Percentiles rank a stretch among this genome's conserved stretches.
Conservation (phyloP, 2,888 invertebrate species). For the Drosophila koepferae region DNA sequence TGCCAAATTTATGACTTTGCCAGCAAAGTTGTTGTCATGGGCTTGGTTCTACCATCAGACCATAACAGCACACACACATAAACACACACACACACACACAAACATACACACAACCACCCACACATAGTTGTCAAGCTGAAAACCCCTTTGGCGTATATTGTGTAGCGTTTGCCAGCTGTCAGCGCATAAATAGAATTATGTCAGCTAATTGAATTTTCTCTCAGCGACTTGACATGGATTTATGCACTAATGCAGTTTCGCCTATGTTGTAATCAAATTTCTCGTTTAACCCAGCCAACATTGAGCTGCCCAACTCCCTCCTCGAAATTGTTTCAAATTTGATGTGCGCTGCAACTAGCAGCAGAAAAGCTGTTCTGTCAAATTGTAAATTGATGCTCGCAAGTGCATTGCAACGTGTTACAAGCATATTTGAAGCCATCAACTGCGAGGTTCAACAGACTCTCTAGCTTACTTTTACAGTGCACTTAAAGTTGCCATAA, state of each 20-base stretch:
- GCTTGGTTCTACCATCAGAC: conserved; percentile 29
- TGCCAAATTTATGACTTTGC: conserved; percentile 77
- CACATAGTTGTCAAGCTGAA: conserved; percentile 62
- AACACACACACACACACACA: background rate
- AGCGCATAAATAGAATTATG: conserved; percentile 76
- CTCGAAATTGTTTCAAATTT: background rate
- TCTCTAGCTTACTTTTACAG: background rate
- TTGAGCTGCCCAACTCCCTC: background rate
- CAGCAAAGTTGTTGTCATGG: conserved; percentile 51
- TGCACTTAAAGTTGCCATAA: background rate
- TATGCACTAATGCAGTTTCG: conserved; percentile 75
- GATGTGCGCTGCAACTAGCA: conserved; percentile 11
- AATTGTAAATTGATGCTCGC: conserved; percentile 22
- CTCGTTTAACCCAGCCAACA: conserved; percentile 21
- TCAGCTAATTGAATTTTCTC: conserved; percentile 75
- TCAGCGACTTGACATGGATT: conserved; percentile 73
- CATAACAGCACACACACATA: conserved; percentile 18
- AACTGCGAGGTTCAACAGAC: background rate
- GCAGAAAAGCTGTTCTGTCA: conserved; percentile 23
- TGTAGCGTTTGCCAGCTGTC: conserved; percentile 72
- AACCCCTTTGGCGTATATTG: conserved; percentile 56
- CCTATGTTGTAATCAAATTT: conserved; percentile 64
- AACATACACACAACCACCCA: conserved; percentile 9
- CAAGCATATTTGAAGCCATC: background rate
- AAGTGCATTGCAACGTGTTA: conserved; percentile 11